Evolutionary conservation across 2,113 vertebrate species (phyloP), one percentile per base, ranked within the genome.

Genomic region (Calonectris borealis): DNA sequence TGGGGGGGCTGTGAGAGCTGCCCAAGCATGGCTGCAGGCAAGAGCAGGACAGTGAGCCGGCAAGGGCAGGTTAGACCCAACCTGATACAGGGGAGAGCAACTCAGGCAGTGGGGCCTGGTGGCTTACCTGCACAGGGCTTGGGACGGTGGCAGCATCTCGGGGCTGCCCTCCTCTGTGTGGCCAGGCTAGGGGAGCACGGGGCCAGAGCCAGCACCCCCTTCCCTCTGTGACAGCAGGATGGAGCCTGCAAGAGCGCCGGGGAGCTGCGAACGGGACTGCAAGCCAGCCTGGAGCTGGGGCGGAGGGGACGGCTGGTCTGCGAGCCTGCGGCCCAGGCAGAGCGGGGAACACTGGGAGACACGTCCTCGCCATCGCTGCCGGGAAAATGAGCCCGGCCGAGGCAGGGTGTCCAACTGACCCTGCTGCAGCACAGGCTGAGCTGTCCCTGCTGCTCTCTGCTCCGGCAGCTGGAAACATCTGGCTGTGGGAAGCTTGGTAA

Each of bases 381-480:
- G 0, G 49, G 79, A 76, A 46, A 40, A 31, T 4, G 38, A 76
- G 75, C 32, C 73, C 22, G 49, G 48, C n/a, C 2, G 2, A 29
- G 52, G 29, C 70, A 0, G 29, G 2, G 52, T 65, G 66, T 92
- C 79, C 1, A 1, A 32, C 48, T 88, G 95, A 93, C 79, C 92
- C 78, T 0, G 1, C 40, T 19, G 5, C 2, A 0, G 57, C 57
- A 46, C 2, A 1, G 81, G 61, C 78, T 88, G 85, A 93, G 90
- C 52, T 4, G 7, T 60, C 82, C 81, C 54, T 6, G 34, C 66
- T 69, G 88, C 70, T 91, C 48, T 22, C 3, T 1, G 3, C 49
- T 72, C 42, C 22, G 6, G 81, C 96, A 97, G 95, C 95, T 97
- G 96, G 60, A 51, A 93, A 93, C 96, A 96, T 92, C 95, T 97